Base-by-base conservation (phyloP, 2,113 vertebrate genomes). In the Scophthalmus maximus region DNA sequence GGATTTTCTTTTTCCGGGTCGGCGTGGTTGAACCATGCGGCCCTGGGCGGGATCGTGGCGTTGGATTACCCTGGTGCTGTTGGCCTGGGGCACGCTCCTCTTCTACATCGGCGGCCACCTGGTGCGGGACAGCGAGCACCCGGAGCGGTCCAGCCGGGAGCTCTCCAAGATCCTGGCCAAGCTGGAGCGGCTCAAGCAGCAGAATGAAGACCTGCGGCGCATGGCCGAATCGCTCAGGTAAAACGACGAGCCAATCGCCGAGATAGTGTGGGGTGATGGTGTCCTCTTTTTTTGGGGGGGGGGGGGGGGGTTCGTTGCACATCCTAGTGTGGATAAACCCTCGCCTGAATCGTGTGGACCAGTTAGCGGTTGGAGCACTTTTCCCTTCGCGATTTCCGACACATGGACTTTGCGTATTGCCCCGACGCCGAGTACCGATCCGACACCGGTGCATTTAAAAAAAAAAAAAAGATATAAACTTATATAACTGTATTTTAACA, bases 11-110 rank as follows among this genome's bases (percentile, higher is more conserved):
- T 84, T 81, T 53, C 22, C 76, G 76, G 46, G 32, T 29, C 49
- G 73, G 61, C 4, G 68, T 68, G 74, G 93, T 87, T 93, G 92
- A 96, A 96, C 71, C 93, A 99, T 99, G 98, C 95, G 98, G 91
- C 95, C 96, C 94, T 99, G 98, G 98, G 95, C 96, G 78, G 97
- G 96, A 82, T 99, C 98, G 84, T 99, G 98, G 97, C 96, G 97
- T 91, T 99, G 98, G 98, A 97, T 99, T 93, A 97, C 97, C 95
- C 95, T 99, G 88, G 97, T 99, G 93, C 95, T 99, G 87, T 93
- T 99, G 91, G 98, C 98, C 61, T 99, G 98, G 98, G 98, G 97
- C 64, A 98, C 97, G 23, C 94, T 99, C 79, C 94, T 99, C 0
- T 98, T 99, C 93, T 99, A 98, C 87, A 99, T 99, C 74, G 98